Conservation (phyloP, 2,797 vertebrate species). For the Leuciscus waleckii region DNA sequence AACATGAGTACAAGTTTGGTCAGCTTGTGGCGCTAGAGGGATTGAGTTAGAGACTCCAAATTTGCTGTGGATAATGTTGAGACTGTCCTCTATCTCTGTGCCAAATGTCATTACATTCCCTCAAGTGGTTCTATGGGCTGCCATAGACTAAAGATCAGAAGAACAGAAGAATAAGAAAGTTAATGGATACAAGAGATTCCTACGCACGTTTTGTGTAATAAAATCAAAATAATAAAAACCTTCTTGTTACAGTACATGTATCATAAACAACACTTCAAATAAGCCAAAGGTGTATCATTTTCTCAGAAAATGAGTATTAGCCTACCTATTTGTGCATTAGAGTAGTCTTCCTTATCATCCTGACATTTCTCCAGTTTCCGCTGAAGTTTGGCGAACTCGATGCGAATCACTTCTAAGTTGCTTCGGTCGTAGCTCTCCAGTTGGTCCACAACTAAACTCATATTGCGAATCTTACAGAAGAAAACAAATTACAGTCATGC, state of each 20-base stretch:
- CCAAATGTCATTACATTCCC: background rate
- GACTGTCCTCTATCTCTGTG: background rate
- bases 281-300: background rate
- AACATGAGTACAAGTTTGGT: background rate
- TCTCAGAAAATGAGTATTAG: background rate
- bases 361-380: constrained; percentile 76
- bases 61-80: background rate
- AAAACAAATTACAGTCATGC: background rate
- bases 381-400: constrained; percentile 76
- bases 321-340: constrained; percentile 71
- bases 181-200: background rate
- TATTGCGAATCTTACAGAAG: constrained; percentile 83
- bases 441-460: constrained; percentile 74
- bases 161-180: background rate
- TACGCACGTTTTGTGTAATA: background rate
- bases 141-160: background rate
- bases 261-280: background rate
- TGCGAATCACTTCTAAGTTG: constrained; percentile 74
- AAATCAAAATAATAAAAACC: background rate
- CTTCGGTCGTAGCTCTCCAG: constrained; percentile 75
- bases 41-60: background rate
- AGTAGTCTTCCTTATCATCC: constrained; percentile 63
- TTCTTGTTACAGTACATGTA: background rate
- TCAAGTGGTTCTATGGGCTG: background rate
- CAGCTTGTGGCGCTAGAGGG: background rate